A percentile compares a stretch with the other conserved stretches of the same genome.
Conservation (phyloP, 1,140 invertebrate genomes). For the Centruroides vittatus region DNA sequence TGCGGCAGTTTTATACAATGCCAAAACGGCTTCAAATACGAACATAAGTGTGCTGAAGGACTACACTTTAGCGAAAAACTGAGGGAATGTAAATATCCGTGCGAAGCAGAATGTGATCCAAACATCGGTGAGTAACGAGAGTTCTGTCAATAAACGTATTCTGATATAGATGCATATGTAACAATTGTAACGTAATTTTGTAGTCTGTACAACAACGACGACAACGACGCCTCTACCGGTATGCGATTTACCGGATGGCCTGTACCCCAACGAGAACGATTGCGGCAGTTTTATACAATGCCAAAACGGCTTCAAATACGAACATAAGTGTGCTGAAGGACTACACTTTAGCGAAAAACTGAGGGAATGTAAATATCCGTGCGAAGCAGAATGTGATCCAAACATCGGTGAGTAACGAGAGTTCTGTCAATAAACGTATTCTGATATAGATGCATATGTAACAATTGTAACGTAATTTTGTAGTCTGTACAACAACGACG, state of each 20-base stretch:
- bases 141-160: no score
- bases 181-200: no score
- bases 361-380: conserved; percentile 36
- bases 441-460: no score
- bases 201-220: not conserved
- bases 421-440: no score
- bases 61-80: conserved; percentile 37
- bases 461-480: no score
- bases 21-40: not conserved
- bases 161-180: no score
- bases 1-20: not conserved
- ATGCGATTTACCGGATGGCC: not conserved
- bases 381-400: not conserved
- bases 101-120: conserved; percentile 2
- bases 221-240: not conserved
- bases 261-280: not conserved
- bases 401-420: no score
- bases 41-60: conserved; percentile 29
- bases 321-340: conserved; percentile 30
- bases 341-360: conserved; percentile 37
- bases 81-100: conserved; percentile 36
- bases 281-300: not conserved
- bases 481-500: not conserved
- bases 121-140: not conserved
- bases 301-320: not conserved